phyloP scores from a whole-genome alignment of 2,113 vertebrate genomes.

The Mastomys coucha region DNA sequence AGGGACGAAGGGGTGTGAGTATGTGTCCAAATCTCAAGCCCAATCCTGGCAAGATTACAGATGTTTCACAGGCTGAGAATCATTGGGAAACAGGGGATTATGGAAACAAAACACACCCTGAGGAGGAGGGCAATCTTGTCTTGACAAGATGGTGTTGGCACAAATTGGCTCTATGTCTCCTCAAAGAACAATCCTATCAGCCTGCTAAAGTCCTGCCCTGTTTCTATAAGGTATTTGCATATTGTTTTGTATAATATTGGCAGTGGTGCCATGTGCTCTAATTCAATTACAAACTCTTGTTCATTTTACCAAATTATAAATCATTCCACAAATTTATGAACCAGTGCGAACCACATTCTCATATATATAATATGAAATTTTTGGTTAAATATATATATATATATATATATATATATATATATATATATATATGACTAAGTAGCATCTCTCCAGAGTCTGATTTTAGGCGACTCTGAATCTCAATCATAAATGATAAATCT shows the following conservation, averaged over 20 bases:
- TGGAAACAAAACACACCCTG: slow-evolving; percentile 52
- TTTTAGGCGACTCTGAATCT: slow-evolving; percentile 30
- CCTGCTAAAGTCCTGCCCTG: not conserved
- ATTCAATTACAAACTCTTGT: slow-evolving; percentile 21
- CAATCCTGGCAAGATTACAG: slow-evolving; percentile 13
- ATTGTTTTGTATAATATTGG: not conserved
- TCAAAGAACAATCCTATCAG: not conserved
- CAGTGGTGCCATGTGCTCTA: not conserved
- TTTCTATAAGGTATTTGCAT: not conserved
- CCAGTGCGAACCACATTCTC: not conserved
- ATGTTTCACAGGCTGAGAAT: slow-evolving; percentile 35
- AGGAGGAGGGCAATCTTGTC: slow-evolving; percentile 56
- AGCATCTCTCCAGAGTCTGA: not conserved
- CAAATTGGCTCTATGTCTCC: not conserved
- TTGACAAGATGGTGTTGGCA: slow-evolving; percentile 23
- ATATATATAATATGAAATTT: too few species aligned
- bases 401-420: not conserved
- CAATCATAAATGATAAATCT: slow-evolving; percentile 27
- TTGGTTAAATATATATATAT: too few species aligned
- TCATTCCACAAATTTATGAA: not conserved
- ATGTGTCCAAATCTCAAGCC: not conserved
- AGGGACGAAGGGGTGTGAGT: not conserved
- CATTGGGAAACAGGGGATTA: slow-evolving; percentile 37
- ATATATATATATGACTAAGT: too few species aligned
- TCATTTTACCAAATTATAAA: slow-evolving; percentile 30